phyloP scores from a whole-genome alignment of 2,113 vertebrate species.

The Salvelinus alpinus region DNA sequence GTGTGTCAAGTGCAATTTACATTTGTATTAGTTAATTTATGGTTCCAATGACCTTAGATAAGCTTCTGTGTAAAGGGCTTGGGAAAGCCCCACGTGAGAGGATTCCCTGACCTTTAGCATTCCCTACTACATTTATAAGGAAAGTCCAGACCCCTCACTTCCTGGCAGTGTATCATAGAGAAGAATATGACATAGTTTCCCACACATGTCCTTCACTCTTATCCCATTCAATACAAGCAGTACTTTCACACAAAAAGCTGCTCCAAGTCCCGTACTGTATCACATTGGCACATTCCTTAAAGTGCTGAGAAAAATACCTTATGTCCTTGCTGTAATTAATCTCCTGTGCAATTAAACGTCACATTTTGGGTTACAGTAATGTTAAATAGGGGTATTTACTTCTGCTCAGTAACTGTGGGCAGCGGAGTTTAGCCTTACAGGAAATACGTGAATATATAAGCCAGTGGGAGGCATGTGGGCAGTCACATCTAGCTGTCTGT shows the following conservation, averaged over 20 bases:
- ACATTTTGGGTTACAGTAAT: not conserved
- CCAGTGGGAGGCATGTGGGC: slow-evolving; percentile 16
- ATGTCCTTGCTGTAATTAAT: too few relatives aligned
- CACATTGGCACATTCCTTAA: too few relatives aligned
- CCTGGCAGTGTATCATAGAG: slow-evolving; percentile 3
- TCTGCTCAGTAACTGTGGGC: not conserved
- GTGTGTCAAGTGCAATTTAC: not conserved
- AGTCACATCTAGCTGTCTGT: slow-evolving; percentile 1
- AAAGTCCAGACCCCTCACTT: slow-evolving; percentile 33
- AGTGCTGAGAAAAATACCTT: too few relatives aligned
- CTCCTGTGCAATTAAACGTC: not conserved
- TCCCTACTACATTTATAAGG: slow-evolving; percentile 4
- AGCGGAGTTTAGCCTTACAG: not conserved
- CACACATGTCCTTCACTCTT: too few relatives aligned
- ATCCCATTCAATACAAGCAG: too few relatives aligned
- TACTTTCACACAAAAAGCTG: too few relatives aligned
- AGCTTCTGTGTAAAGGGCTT: not conserved
- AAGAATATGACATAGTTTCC: not conserved
- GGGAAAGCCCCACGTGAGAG: slow-evolving; percentile 20
- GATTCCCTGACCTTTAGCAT: slow-evolving; percentile 13
- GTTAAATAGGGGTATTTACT: not conserved
- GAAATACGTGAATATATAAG: not conserved
- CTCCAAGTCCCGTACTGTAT: too few relatives aligned
- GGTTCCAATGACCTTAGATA: slow-evolving; percentile 8
- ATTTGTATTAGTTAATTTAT: not conserved